phyloP scores from a whole-genome alignment of 2,113 vertebrate genomes.

The Syrmaticus mikado region DNA sequence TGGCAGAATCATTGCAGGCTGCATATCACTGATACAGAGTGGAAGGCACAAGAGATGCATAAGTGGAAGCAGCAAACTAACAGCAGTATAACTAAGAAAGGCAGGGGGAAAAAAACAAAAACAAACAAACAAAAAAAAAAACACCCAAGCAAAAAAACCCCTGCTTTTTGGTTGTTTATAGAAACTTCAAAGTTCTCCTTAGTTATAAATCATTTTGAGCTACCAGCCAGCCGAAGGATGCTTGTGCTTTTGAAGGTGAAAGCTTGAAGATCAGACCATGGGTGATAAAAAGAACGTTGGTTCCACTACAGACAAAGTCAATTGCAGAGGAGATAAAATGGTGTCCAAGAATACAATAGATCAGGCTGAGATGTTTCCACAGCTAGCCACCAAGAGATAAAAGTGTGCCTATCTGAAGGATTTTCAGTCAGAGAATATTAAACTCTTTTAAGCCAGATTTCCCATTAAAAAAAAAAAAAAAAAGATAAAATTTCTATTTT shows the following conservation, averaged over 20 bases:
- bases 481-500: background rate
- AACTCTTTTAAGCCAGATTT: background rate
- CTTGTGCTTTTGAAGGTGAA: conserved; percentile 62
- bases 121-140: background rate
- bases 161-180: conserved; percentile 33
- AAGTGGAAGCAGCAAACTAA: background rate
- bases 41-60: background rate
- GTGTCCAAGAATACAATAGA: conserved; percentile 7
- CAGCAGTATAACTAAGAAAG: background rate
- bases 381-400: conserved; percentile 18
- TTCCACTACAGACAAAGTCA: conserved; percentile 35
- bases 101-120: background rate
- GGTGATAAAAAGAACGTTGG: conserved; percentile 61
- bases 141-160: no score
- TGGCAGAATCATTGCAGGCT: background rate
- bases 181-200: conserved; percentile 53
- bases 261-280: conserved; percentile 55
- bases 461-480: background rate
- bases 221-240: conserved; percentile 42
- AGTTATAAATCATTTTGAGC: conserved; percentile 59
- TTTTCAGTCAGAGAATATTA: background rate
- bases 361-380: conserved; percentile 24
- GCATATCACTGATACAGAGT: background rate
- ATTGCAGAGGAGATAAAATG: conserved; percentile 55
- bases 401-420: background rate